Evolutionary conservation across 2,888 invertebrate species (phyloP).

Genomic region (Ommatoiulus sabulosus): DNA sequence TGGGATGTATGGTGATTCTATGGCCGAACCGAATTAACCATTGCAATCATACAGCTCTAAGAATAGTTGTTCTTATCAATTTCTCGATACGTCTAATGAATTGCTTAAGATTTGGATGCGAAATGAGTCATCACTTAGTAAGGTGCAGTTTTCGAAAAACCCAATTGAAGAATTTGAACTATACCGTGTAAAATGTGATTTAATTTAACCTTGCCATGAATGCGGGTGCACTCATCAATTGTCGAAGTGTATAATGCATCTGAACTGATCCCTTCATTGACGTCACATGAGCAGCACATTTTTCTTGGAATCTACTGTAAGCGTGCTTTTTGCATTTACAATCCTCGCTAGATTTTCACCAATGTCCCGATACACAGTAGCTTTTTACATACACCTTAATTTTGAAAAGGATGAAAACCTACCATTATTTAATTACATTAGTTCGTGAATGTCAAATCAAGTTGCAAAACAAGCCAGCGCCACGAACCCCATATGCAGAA

Average conservation of each 20-base stretch:
- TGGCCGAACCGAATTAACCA: too few species aligned
- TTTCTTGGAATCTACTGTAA: too few species aligned
- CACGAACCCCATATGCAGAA: slow-evolving; percentile 23
- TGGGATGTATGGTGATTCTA: too few species aligned
- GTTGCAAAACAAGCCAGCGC: not conserved
- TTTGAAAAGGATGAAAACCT: slow-evolving; percentile 27
- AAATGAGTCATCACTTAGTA: too few species aligned
- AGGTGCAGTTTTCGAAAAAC: too few species aligned
- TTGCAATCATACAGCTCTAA: too few species aligned
- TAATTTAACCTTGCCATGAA: not conserved
- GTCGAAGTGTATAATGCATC: not conserved
- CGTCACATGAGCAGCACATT: too few species aligned
- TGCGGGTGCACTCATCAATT: not conserved
- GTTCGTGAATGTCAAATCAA: slow-evolving; percentile 44
- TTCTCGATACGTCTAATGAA: too few species aligned
- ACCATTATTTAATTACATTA: slow-evolving; percentile 32
- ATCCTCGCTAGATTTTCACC: not conserved
- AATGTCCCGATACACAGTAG: not conserved
- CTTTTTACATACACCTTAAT: not conserved
- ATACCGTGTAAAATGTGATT: not conserved
- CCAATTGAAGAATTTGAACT: not conserved
- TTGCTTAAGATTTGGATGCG: too few species aligned
- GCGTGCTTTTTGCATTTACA: too few species aligned
- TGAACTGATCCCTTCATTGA: not conserved
- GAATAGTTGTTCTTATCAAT: too few species aligned